Conservation (phyloP, 2,797 vertebrate genomes). For the Smutsia gigantea region DNA sequence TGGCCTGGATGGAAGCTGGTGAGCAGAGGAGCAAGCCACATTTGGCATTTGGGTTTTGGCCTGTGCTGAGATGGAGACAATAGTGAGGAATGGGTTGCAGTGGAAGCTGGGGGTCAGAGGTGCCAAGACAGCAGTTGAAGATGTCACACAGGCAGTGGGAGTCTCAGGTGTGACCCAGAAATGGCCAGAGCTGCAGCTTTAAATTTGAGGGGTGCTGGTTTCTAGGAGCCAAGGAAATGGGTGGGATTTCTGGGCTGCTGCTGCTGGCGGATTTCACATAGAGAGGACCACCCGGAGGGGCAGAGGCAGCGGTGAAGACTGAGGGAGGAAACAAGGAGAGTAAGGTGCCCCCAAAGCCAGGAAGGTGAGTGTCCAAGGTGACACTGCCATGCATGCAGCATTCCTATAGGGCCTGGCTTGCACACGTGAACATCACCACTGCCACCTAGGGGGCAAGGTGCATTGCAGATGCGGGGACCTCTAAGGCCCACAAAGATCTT, state of each 20-base stretch:
- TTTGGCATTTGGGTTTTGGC: background rate
- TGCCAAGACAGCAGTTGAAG: background rate
- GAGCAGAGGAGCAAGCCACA: too few species aligned
- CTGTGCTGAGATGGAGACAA: background rate
- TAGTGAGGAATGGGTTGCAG: background rate
- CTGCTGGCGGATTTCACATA: background rate
- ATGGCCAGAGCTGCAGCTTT: background rate
- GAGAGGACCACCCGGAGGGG: background rate
- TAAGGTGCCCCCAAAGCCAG: background rate
- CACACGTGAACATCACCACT: background rate
- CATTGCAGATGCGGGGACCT: background rate
- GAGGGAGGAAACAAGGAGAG: background rate
- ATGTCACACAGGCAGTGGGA: background rate
- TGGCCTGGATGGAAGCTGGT: too few species aligned
- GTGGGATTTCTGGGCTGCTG: background rate
- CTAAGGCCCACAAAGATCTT: background rate
- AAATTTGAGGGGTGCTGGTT: background rate
- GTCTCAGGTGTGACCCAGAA: background rate
- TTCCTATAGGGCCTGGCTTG: rapidly evolving
- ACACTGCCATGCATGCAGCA: rapidly evolving
- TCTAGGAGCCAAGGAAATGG: too few species aligned
- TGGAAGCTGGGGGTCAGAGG: background rate
- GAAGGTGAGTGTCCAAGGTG: background rate
- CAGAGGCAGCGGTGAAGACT: background rate
- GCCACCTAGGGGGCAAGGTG: too few species aligned